phyloP scores from a whole-genome alignment of 2,888 invertebrate genomes.

The Sphaerophoria rueppellii region DNA sequence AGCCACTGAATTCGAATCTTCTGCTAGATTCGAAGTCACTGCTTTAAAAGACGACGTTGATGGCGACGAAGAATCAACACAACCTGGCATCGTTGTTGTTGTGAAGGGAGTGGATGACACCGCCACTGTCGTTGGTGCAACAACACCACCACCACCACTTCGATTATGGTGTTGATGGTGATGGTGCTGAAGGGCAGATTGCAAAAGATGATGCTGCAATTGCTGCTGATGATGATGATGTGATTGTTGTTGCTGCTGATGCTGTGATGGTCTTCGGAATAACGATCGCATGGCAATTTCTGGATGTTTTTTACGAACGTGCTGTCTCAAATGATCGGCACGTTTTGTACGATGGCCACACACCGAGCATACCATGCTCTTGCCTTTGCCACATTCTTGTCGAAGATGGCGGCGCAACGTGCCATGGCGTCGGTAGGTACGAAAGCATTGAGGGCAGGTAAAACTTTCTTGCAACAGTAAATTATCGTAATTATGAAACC shows the following conservation, averaged over 20 bases:
- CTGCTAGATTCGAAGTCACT: slow-evolving; percentile 60
- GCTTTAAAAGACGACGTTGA: slow-evolving; percentile 17
- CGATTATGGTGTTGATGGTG: slow-evolving; percentile 52
- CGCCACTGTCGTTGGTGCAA: slow-evolving; percentile 42
- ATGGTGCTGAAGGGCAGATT: slow-evolving; percentile 45
- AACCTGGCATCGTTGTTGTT: slow-evolving; percentile 21
- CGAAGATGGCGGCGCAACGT: slow-evolving; percentile 84
- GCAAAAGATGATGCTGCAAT: slow-evolving; percentile 61
- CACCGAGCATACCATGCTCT: slow-evolving; percentile 83
- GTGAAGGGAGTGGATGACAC: slow-evolving; percentile 39
- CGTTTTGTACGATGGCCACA: slow-evolving; percentile 84
- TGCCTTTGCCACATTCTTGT: slow-evolving; percentile 84
- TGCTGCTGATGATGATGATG: slow-evolving; percentile 75
- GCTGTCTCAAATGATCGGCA: slow-evolving; percentile 83
- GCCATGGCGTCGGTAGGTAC: slow-evolving; percentile 84
- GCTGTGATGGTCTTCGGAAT: slow-evolving; percentile 77
- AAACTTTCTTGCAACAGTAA: slow-evolving; percentile 78
- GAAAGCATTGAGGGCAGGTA: slow-evolving; percentile 82
- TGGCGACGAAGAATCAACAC: slow-evolving; percentile 9
- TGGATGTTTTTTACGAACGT: slow-evolving; percentile 83
- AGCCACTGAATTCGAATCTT: slow-evolving; percentile 44
- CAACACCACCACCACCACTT: neutral
- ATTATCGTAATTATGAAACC: slow-evolving; percentile 74
- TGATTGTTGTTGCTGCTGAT: slow-evolving; percentile 74
- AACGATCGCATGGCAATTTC: slow-evolving; percentile 81